Evolutionary conservation across 2,888 invertebrate genomes (phyloP), one percentile per base, ranked within the genome.

Genomic region (Rhagonycha fulva): DNA sequence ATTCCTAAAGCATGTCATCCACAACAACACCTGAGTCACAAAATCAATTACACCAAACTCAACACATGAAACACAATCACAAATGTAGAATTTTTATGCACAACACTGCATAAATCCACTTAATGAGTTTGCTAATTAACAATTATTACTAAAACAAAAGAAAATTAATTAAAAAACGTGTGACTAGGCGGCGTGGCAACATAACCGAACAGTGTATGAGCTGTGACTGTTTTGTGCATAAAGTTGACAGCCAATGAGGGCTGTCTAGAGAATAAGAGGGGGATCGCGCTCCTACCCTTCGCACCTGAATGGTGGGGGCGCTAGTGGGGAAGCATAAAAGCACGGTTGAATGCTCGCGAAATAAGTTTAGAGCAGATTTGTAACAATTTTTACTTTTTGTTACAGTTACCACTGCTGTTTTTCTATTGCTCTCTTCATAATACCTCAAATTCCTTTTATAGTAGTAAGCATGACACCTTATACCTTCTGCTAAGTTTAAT

Each of bases 181-280:
- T 83, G 84, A 84, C 83, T 83, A 84, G 85, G 84, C 85, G 84
- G 84, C 86, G 85, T 86, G 86, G 85, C 87, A 87, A 87, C 87
- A 86, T 88, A 84, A 86, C 87, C 86, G 86, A 85, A 85, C 86
- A 86, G 84, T 84, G 85, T 86, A 86, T 85, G 85, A 84, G 85
- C 87, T 87, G 87, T 86, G 85, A 88, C 88, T 88, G 87, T 87
- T 87, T 87, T 86, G 85, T 87, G 86, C 86, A 85, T 87, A 87
- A 86, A 86, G 86, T 87, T 87, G 86, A 87, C 86, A 87, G 87
- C 86, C 87, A 87, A 87, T 87, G 86, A 87, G 87, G 88, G 87
- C 87, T 87, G 87, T 85, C 84, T 86, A 82, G 81, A 67, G 69
- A 62, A 74, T 68, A 62, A 74, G 85, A 87, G 84, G 87, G 87